Percentiles rank a stretch among this genome's conserved stretches.
Evolutionary conservation across 2,888 invertebrate species (phyloP).

Genomic region (Dimorphilus gyrociliatus): DNA sequence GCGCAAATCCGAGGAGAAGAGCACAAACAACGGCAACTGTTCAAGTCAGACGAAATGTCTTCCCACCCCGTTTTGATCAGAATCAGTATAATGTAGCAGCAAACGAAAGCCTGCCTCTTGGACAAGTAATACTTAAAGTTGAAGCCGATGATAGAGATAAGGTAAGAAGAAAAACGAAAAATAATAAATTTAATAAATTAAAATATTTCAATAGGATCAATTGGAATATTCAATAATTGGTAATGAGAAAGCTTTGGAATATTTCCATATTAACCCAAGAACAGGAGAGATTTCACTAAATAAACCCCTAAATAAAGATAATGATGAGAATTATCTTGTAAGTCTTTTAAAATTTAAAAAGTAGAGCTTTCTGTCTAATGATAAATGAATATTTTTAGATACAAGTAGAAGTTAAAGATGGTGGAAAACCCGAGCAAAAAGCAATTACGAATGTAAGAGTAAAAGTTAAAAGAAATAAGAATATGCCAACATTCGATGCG

Average conservation of each 20-base stretch:
- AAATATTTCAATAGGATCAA: too few species aligned
- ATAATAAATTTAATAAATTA: too few species aligned
- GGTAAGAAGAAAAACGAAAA: too few species aligned
- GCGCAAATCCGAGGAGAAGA: conserved; percentile 7
- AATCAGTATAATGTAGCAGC: conserved; percentile 12
- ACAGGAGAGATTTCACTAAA: conserved; percentile 18
- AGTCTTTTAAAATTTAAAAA: conserved; percentile 8
- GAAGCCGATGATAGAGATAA: conserved; percentile 3
- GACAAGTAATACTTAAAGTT: conserved; percentile 6
- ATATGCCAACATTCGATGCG: conserved; percentile 15
- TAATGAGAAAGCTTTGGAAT: conserved; percentile 13
- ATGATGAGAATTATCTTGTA: conserved; percentile 16
- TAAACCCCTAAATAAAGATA: conserved; percentile 14
- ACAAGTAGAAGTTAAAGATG: conserved; percentile 21
- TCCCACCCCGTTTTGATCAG: conserved; percentile 12
- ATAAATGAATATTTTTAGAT: conserved; percentile 6
- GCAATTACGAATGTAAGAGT: conserved; percentile 16
- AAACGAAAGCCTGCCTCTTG: conserved; percentile 13
- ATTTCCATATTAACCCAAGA: conserved; percentile 21
- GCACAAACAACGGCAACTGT: conserved; percentile 9
- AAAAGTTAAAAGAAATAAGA: conserved; percentile 19
- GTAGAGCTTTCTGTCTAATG: too few species aligned
- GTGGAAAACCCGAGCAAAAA: conserved; percentile 15
- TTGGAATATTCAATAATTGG: conserved; percentile 18
- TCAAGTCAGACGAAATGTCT: conserved; percentile 11